Evolutionary conservation across 2,888 invertebrate genomes (phyloP).

Genomic region (Aphodius granarius): DNA sequence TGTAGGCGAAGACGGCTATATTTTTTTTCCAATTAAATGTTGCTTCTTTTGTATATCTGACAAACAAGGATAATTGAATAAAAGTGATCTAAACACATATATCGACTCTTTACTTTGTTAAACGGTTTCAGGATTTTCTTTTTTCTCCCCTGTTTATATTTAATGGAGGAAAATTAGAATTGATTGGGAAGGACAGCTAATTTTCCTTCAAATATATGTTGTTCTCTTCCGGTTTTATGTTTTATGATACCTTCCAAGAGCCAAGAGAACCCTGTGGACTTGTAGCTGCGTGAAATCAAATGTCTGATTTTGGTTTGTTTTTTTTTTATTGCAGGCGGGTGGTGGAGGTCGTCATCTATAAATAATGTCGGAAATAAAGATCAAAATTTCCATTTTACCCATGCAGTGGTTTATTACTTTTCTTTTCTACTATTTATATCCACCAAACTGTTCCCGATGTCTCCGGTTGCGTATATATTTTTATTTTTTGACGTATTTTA

Average conservation of each 20-base stretch:
- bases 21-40: constrained; percentile 36
- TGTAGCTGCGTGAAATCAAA: constrained; percentile 27
- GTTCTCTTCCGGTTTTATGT: constrained; percentile 23
- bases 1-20: constrained; percentile 63
- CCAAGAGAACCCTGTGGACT: constrained; percentile 45
- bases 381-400: constrained; percentile 48
- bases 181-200: too few relatives aligned
- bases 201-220: too few relatives aligned
- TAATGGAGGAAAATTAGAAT: constrained; percentile 23
- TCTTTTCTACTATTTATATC: constrained; percentile 29
- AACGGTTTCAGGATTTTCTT: constrained; percentile 27
- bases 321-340: constrained; percentile 49
- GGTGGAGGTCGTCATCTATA: constrained; percentile 39
- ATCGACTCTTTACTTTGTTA: constrained; percentile 22
- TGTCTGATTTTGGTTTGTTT: constrained; percentile 32
- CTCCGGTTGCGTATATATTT: constrained; percentile 33
- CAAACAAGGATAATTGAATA: constrained; percentile 19
- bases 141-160: constrained; percentile 22
- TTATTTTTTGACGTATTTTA: constrained; percentile 34
- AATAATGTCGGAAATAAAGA: constrained; percentile 49
- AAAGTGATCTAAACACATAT: constrained; percentile 13
- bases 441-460: constrained; percentile 8
- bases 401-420: constrained; percentile 14
- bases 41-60: constrained; percentile 40
- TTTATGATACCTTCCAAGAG: constrained; percentile 47